Evolutionary conservation across 2,113 vertebrate genomes (phyloP).

Genomic region (Rhinolophus sinicus): DNA sequence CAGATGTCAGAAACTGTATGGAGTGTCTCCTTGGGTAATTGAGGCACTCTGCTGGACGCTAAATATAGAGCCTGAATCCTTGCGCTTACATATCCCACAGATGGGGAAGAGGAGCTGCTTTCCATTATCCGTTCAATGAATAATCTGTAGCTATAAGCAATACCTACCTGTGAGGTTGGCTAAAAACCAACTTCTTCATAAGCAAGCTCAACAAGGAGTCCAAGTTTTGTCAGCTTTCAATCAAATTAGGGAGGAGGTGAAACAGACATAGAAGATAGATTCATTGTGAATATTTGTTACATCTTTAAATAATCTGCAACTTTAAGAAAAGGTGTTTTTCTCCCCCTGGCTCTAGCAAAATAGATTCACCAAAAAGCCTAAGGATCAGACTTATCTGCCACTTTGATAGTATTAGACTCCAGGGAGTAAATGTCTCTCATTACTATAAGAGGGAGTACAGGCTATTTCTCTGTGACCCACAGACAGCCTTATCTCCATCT

Average conservation of each 20-base stretch:
- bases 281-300: constrained; percentile 21
- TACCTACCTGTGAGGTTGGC: background rate
- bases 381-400: constrained; percentile 65
- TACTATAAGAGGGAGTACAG: background rate
- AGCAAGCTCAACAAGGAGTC: background rate
- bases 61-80: background rate
- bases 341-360: background rate
- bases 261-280: background rate
- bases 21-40: background rate
- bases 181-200: background rate
- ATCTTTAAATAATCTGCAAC: constrained; percentile 37
- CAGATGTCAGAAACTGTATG: background rate
- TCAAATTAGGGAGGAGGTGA: background rate
- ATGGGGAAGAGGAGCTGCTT: background rate
- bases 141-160: background rate
- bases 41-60: background rate
- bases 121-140: background rate
- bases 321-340: background rate
- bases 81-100: background rate
- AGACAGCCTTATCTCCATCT: background rate
- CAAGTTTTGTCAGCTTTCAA: background rate
- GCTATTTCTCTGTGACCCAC: background rate
- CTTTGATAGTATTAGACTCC: constrained; percentile 54
- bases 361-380: constrained; percentile 65
- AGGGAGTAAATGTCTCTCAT: constrained; percentile 17